These are phyloP conservation scores for Metellina segmentata DNA, from an alignment of 2,888 invertebrate species.

Conservation along the genomic window DNA sequence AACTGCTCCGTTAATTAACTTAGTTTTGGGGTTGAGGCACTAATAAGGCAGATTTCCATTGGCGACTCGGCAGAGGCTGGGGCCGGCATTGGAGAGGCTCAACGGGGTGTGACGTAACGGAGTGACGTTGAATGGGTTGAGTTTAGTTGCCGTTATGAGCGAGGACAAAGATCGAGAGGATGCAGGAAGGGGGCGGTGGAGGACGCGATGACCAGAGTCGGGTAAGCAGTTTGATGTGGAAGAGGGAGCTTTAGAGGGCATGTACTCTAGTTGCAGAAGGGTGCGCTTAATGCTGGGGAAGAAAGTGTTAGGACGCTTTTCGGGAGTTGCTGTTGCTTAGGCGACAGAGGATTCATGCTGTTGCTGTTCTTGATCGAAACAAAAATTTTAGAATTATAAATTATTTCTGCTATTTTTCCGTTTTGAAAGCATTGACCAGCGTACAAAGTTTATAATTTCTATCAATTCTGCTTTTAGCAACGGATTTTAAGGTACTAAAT, in stretches of 20 bases:
- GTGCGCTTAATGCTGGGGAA: constrained; percentile 2
- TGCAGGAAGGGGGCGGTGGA: background rate
- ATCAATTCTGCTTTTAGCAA: too few species aligned
- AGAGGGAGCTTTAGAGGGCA: constrained; percentile 2
- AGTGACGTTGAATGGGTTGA: constrained; percentile 71
- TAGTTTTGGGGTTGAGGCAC: constrained; percentile 68
- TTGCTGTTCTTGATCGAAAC: background rate
- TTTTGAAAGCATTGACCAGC: too few species aligned
- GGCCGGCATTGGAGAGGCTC: constrained; percentile 58
- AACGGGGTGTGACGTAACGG: constrained; percentile 69
- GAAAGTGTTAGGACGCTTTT: constrained; percentile 12
- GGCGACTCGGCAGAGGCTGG: background rate
- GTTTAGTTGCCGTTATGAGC: constrained; percentile 65
- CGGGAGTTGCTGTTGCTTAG: background rate
- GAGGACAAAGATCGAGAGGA: constrained; percentile 60
- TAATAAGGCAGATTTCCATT: constrained; percentile 74
- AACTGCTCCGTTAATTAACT: constrained; percentile 74
- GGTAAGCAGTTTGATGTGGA: constrained; percentile 31
- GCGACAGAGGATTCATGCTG: background rate
- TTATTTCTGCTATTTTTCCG: too few species aligned
- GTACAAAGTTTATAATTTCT: too few species aligned
- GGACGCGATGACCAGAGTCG: constrained; percentile 60
- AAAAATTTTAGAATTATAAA: too few species aligned
- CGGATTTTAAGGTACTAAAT: too few species aligned
- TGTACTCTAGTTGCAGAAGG: constrained; percentile 40